phyloP scores from a whole-genome alignment of 2,113 vertebrate genomes.

The Melanostigma gelatinosum region DNA sequence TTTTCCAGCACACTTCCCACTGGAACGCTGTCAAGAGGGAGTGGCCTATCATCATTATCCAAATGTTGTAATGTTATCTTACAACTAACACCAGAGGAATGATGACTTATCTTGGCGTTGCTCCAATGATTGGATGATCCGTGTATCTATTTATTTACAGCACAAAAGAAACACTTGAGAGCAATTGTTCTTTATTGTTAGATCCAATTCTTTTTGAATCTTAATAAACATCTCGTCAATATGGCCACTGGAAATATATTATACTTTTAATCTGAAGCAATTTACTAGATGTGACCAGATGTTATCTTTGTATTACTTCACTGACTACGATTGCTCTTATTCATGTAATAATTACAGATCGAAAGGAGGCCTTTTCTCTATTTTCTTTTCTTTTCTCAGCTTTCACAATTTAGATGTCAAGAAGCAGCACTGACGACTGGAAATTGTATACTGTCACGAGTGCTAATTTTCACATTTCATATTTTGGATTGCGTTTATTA shows the following conservation, averaged over 20 bases:
- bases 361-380: background rate
- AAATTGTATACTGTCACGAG: background rate
- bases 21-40: constrained; percentile 14
- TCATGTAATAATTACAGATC: background rate
- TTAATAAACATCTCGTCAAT: background rate
- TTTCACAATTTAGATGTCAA: background rate
- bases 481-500: background rate
- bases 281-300: background rate
- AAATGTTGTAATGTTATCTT: background rate
- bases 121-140: background rate
- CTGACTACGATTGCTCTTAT: background rate
- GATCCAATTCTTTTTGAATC: background rate
- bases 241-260: background rate
- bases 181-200: background rate
- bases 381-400: background rate
- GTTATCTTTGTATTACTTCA: background rate
- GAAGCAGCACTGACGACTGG: background rate
- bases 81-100: background rate
- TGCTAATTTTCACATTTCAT: constrained; percentile 7
- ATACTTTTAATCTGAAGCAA: background rate
- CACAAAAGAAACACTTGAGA: background rate
- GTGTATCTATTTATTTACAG: background rate
- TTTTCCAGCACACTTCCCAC: constrained; percentile 6
- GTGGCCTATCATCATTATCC: background rate
- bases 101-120: background rate